These are phyloP conservation scores for Contarinia nasturtii DNA, from an alignment of 1,140 invertebrate species.

Conservation along the genomic window DNA sequence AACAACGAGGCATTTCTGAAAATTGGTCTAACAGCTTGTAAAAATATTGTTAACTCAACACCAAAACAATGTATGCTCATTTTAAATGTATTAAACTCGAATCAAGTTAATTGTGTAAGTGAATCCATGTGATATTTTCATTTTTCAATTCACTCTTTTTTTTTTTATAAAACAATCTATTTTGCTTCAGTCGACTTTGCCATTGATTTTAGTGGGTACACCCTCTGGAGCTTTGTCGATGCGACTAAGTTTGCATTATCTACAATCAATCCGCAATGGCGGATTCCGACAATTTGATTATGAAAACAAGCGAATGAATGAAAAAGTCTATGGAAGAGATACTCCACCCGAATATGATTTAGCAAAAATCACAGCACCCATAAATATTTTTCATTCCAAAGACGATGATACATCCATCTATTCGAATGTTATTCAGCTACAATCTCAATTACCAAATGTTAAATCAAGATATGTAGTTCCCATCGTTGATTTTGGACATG, in stretches of 20 bases:
- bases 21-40: too few species aligned
- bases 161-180: too few species aligned
- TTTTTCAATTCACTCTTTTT: too few species aligned
- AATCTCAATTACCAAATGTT: too few species aligned
- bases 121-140: too few species aligned
- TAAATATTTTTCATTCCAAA: constrained; percentile 42
- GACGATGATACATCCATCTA: constrained; percentile 30
- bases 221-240: constrained; percentile 33
- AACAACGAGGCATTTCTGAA: too few species aligned
- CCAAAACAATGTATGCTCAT: constrained; percentile 9
- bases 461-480: too few species aligned
- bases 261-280: constrained; percentile 11
- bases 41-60: too few species aligned
- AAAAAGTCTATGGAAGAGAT: constrained; percentile 28
- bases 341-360: constrained; percentile 37
- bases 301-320: constrained; percentile 24
- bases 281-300: constrained; percentile 33
- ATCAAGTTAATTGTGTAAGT: constrained; percentile 12
- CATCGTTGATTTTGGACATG: too few species aligned
- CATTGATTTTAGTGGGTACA: constrained; percentile 3
- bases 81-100: constrained; percentile 29
- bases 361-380: constrained; percentile 36
- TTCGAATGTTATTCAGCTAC: too few species aligned
- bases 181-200: constrained; percentile 4
- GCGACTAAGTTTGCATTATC: constrained; percentile 30